Percentiles rank a stretch among this genome's conserved stretches.
These are phyloP conservation scores for Myzus persicae DNA, from an alignment of 1,140 invertebrate genomes.

Conservation along the genomic window DNA sequence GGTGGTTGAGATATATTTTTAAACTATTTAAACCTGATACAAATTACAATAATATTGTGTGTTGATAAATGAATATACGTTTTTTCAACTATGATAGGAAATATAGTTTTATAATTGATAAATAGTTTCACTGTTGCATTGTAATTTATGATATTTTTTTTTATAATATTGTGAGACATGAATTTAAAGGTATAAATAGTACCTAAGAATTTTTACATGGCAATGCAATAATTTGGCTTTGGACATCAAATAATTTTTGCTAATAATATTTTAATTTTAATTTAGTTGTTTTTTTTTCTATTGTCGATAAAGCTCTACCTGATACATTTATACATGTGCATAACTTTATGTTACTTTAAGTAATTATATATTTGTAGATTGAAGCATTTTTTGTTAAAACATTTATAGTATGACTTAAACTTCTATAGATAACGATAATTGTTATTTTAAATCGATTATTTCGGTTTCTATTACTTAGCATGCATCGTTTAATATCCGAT, in stretches of 20 bases:
- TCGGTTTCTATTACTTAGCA: too few species aligned
- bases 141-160: not conserved
- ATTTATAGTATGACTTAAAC: not conserved
- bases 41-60: too few species aligned
- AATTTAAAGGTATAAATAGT: too few species aligned
- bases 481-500: not conserved
- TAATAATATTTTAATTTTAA: not conserved
- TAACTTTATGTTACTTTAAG: not conserved
- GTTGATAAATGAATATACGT: too few species aligned
- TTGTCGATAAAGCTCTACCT: not conserved
- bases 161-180: not conserved
- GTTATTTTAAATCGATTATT: not conserved
- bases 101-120: not conserved
- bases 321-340: not conserved
- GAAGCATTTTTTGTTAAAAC: not conserved
- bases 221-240: not conserved
- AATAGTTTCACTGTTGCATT: not conserved
- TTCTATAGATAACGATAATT: not conserved
- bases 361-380: not conserved
- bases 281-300: not conserved
- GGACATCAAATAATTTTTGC: not conserved
- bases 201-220: not conserved
- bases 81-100: too few species aligned
- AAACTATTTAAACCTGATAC: too few species aligned
- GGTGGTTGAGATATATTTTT: not conserved